Evolutionary conservation across 1,140 invertebrate species (phyloP).

Genomic region (Elymnias hypermnestra): DNA sequence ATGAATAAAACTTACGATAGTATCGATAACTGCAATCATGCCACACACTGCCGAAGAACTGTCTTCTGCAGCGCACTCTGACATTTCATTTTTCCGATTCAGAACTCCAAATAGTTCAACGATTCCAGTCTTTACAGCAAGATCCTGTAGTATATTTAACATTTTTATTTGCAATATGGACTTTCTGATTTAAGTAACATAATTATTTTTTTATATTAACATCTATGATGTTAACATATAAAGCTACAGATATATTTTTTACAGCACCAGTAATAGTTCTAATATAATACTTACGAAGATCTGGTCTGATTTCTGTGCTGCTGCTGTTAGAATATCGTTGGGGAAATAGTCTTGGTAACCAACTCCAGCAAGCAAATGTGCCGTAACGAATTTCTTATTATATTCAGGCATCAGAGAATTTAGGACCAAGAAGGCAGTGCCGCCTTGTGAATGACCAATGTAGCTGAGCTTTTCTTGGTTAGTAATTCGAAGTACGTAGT

Average conservation of each 20-base stretch:
- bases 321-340: constrained; percentile 16
- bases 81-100: constrained; percentile 1
- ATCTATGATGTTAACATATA: too few species aligned
- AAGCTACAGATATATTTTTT: too few species aligned
- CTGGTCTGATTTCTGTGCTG: constrained; percentile 25
- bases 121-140: constrained; percentile 15
- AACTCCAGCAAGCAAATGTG: constrained; percentile 50
- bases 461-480: constrained; percentile 71
- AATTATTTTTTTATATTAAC: too few species aligned
- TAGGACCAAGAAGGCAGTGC: constrained; percentile 77
- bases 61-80: too few species aligned
- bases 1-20: constrained; percentile 12
- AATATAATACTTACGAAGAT: constrained; percentile 46
- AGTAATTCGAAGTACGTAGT: constrained; percentile 77
- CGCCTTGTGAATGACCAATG: constrained; percentile 77
- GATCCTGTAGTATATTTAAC: constrained; percentile 17
- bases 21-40: background rate
- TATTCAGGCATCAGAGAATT: constrained; percentile 76
- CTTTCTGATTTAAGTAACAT: too few species aligned
- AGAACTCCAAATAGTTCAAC: constrained; percentile 31
- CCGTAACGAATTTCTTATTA: constrained; percentile 61
- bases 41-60: background rate
- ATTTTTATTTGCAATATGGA: too few species aligned
- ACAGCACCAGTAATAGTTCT: too few species aligned
- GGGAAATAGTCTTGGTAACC: constrained; percentile 51